Evolutionary conservation across 2,113 vertebrate genomes (phyloP).

Genomic region (Calcarius ornatus): DNA sequence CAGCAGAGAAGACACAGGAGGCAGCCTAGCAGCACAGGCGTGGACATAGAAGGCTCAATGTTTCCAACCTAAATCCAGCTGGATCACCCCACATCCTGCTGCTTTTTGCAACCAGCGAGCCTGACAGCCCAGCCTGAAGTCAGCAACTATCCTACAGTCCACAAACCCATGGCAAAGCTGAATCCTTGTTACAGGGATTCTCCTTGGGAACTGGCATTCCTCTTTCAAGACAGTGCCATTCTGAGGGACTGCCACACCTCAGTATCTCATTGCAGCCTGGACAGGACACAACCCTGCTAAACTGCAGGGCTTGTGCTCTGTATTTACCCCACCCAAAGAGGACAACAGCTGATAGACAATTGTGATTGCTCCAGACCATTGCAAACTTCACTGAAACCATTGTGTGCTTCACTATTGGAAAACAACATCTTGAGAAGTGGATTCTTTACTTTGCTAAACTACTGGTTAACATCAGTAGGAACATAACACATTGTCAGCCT

Average conservation of each 20-base stretch:
- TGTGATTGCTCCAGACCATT: neutral
- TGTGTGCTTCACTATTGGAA: neutral
- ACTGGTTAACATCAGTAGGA: neutral
- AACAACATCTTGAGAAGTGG: neutral
- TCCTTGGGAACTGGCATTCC: neutral
- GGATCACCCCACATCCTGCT: neutral
- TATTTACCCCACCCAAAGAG: neutral
- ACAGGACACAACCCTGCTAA: neutral
- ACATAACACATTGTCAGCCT: neutral
- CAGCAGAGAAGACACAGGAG: neutral
- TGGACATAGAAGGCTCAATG: neutral
- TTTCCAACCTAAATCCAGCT: neutral
- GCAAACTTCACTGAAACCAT: neutral
- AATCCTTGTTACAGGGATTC: neutral
- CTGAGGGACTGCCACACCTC: neutral
- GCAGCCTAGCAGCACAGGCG: neutral
- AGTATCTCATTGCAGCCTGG: neutral
- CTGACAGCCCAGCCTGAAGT: neutral
- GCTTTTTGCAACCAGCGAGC: neutral
- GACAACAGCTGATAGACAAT: neutral
- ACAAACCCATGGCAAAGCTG: neutral
- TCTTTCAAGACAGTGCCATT: neutral
- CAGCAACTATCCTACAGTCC: accelerated
- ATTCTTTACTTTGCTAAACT: neutral
- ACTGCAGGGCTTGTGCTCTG: neutral